Base-by-base conservation (phyloP, 2,113 vertebrate species). In the Lonchura striata region DNA sequence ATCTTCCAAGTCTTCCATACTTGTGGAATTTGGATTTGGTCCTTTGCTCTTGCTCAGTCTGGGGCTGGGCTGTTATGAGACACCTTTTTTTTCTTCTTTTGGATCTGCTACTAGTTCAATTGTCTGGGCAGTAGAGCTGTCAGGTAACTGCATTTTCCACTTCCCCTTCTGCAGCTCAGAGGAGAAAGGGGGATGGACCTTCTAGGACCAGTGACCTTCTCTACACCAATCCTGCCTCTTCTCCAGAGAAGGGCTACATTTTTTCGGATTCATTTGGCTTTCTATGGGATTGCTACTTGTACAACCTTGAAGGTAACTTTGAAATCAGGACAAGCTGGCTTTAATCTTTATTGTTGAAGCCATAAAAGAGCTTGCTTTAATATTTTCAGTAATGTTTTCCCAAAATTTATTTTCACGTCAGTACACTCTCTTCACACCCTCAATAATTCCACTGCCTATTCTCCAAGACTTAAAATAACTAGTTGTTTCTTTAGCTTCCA, bases 401-500 rank as follows among this genome's bases (percentile, higher is more conserved):
- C 42, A 13, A 70, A 41, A 57, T 87, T 89, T 75, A 44, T 78
- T 81, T 94, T 92, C 41, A 42, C 5, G 11, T 69, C 72, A 76
- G 24, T 42, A 52, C 3, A 44, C 53, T 66, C 53, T 90, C 33
- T 86, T 71, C 49, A 75, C 21, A 49, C 23, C 13, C 53, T 93
- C 86, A 65, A 39, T 60, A 64, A 46, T 85, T 94, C n/a, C 53
- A 77, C 47, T 25, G 20, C 16, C 17, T 42, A 22, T 66, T 57
- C 8, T 92, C n/a, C 10, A 14, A 95, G 72, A 46, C 46, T 83
- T 96, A 91, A 93, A 92, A 95, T 84, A 94, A 63, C 21, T 27
- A 30, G 5, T 31, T 71, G 37, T 64, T 76, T 86, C 63, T 71
- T 56, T 88, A 65, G 9, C 24, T 76, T 82, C 63, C n/a, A 49